phyloP scores from a whole-genome alignment of 2,888 invertebrate genomes.

The Cephalotes varians region DNA sequence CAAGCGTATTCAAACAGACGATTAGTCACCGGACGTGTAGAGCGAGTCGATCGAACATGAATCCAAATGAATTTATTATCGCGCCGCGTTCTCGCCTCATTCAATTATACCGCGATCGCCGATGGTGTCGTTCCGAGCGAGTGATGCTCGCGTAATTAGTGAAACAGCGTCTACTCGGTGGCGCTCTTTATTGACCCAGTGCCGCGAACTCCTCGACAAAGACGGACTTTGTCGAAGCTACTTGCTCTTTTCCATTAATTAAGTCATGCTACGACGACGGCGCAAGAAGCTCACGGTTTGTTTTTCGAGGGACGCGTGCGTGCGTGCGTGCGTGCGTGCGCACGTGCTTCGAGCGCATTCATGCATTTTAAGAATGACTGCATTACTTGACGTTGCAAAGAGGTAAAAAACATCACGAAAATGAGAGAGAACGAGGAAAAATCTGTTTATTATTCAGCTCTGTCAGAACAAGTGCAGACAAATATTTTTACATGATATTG shows the following conservation, averaged over 20 bases:
- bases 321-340: conserved; percentile 51
- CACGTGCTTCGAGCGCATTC: conserved; percentile 68
- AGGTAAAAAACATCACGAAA: not conserved
- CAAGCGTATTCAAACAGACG: conserved; percentile 33
- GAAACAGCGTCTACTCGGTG: conserved; percentile 54
- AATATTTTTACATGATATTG: not conserved
- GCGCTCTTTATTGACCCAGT: conserved; percentile 76
- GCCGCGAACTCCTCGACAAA: conserved; percentile 72
- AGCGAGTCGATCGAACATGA: conserved; percentile 30
- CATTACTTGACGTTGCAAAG: conserved; percentile 54
- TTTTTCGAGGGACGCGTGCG: conserved; percentile 60
- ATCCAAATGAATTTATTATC: conserved; percentile 51
- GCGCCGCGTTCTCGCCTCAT: conserved; percentile 43
- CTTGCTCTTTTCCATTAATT: conserved; percentile 68
- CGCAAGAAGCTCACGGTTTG: conserved; percentile 59
- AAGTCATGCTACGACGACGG: conserved; percentile 65
- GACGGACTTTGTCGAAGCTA: conserved; percentile 69
- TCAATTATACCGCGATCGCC: conserved; percentile 52
- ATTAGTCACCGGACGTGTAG: conserved; percentile 41
- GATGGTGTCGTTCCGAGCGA: conserved; percentile 46
- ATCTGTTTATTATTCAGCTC: conserved; percentile 18
- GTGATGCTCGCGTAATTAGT: conserved; percentile 62
- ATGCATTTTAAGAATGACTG: conserved; percentile 70
- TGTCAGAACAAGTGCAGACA: not conserved
- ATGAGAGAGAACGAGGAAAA: not conserved